phyloP scores from a whole-genome alignment of 2,113 vertebrate genomes.

The Xiphorhynchus elegans region DNA sequence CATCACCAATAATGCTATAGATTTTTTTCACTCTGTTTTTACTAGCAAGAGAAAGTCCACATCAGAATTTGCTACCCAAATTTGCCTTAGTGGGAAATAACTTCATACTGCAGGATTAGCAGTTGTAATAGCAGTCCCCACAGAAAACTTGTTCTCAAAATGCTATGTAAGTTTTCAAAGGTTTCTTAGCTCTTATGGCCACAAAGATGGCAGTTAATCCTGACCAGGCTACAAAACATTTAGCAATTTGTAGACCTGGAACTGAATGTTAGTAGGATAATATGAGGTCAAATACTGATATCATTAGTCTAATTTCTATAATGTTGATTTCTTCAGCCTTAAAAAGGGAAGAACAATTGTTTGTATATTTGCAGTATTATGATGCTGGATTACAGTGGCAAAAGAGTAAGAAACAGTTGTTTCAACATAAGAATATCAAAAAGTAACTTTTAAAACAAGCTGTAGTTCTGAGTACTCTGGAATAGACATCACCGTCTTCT shows the following conservation, averaged over 20 bases:
- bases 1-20: not conserved
- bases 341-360: not conserved
- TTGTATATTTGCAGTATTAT: not conserved
- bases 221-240: not conserved
- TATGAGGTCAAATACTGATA: not conserved
- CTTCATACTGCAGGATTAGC: not conserved
- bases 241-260: not conserved
- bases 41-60: not conserved
- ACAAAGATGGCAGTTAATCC: not conserved
- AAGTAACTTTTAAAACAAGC: not conserved
- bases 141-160: not conserved
- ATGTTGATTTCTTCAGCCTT: not conserved
- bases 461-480: not conserved
- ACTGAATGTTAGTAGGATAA: not conserved
- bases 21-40: not conserved
- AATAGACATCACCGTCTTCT: not conserved
- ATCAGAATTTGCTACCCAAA: not conserved
- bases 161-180: not conserved
- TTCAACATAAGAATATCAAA: not conserved
- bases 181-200: not conserved
- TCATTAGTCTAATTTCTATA: not conserved
- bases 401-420: not conserved
- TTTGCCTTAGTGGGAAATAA: not conserved
- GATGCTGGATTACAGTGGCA: not conserved
- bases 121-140: fast-evolving